Evolutionary conservation across 2,113 vertebrate genomes (phyloP), one percentile per base, ranked within the genome.

Genomic region (Tetrax tetrax): DNA sequence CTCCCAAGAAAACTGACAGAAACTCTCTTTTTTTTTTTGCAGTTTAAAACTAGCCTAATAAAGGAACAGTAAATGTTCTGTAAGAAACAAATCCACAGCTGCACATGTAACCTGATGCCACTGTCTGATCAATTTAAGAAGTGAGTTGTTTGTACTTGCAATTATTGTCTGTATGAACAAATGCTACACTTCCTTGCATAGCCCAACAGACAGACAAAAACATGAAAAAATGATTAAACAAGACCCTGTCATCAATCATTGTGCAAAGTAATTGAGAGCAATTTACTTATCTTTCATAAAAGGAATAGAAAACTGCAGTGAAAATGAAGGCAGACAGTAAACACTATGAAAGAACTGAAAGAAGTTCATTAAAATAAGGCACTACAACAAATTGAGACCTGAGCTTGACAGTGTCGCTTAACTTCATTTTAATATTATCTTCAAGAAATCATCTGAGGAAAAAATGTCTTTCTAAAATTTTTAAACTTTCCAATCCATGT

Each of bases 211-310:
- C 9, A 82, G 53, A 59, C 5, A 94, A 45, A 87, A 89, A 0
- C 37, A 59, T 25, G 3, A 87, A 80, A 84, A 91, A 87, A 45
- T 3, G 4, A 65, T 81, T 93, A 69, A 93, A 71, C 17, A 68
- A 41, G 48, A 63, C 38, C 43, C 17, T 74, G 47, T 28, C 54
- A 90, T 83, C 79, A 81, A 87, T 78, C 53, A 64, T 86, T 64
- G 70, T 14, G 35, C 19, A 83, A 82, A 90, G 21, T 60, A 90
- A 92, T 83, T 75, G 53, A 89, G 13, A 60, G 9, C 16, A 93
- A 96, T 92, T 66, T 86, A 78, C 31, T 78, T 70, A 18, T 47
- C 45, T 90, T 93, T 90, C 64, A 38, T 56, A 60, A 66, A 93
- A 66, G 31, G 7, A 87, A 81, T 17, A 63, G 37, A 14, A 50